A percentile compares a stretch with the other conserved stretches of the same genome.
Evolutionary conservation across 2,113 vertebrate species (phyloP).

Genomic region (Centropristis striata): DNA sequence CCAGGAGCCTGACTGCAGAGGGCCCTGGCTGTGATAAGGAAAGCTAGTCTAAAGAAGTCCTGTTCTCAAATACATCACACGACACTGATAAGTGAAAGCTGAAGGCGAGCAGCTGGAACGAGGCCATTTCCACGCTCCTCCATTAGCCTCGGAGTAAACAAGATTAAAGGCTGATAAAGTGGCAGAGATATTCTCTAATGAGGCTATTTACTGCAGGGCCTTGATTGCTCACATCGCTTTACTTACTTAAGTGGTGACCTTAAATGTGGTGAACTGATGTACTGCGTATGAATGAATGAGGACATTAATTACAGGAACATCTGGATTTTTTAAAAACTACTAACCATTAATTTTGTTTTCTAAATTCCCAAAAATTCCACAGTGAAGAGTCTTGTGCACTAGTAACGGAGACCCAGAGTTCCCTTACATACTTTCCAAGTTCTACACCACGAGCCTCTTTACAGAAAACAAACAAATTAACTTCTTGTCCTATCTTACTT

Average conservation of each 20-base stretch:
- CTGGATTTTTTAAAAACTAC: not conserved
- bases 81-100: slow-evolving; percentile 38
- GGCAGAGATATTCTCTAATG: slow-evolving; percentile 6
- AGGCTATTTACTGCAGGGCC: slow-evolving; percentile 20
- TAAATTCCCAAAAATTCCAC: not conserved
- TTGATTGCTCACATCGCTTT: not conserved
- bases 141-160: slow-evolving; percentile 10
- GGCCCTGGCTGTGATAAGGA: slow-evolving; percentile 20
- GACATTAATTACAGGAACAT: not conserved
- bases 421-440: not conserved
- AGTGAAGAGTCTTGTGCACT: not conserved
- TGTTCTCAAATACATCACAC: slow-evolving; percentile 15
- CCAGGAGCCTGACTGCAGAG: slow-evolving; percentile 14
- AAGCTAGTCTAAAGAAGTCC: not conserved
- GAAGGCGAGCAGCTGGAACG: not conserved
- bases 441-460: too few species aligned
- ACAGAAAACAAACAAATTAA: too few species aligned
- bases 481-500: too few species aligned
- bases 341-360: not conserved
- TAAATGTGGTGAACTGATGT: too few species aligned
- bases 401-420: too few species aligned
- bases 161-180: slow-evolving; percentile 25
- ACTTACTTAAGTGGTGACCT: too few species aligned
- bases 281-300: not conserved
- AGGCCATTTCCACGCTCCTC: not conserved